phyloP scores from a whole-genome alignment of 2,113 vertebrate species.

The Pygoscelis antarcticus region DNA sequence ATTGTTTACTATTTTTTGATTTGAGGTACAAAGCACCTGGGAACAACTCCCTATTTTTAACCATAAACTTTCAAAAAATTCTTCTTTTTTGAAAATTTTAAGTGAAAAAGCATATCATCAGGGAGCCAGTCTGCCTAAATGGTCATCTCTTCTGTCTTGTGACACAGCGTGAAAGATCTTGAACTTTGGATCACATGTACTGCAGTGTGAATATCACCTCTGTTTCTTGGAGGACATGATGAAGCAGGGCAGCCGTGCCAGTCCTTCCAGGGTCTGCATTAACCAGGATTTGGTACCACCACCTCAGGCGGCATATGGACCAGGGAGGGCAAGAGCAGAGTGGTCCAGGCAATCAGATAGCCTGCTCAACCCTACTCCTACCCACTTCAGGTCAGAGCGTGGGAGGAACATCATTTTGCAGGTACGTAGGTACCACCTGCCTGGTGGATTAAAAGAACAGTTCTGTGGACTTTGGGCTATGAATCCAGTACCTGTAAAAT shows the following conservation, averaged over 20 bases:
- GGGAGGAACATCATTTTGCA: not conserved
- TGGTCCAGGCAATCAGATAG: not conserved
- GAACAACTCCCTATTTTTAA: not conserved
- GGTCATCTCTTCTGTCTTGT: not conserved
- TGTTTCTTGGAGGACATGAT: not conserved
- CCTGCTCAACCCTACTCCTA: not conserved
- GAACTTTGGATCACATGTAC: not conserved
- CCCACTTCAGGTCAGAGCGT: not conserved
- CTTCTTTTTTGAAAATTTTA: not conserved
- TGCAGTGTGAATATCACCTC: too few relatives aligned
- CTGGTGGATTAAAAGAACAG: not conserved
- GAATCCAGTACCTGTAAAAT: not conserved
- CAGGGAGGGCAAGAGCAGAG: not conserved
- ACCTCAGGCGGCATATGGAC: rapidly evolving
- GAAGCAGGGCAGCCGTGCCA: not conserved
- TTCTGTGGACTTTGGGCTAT: not conserved
- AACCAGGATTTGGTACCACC: not conserved
- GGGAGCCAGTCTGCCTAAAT: not conserved
- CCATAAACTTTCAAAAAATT: not conserved
- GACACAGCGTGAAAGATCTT: not conserved
- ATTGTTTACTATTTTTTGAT: not conserved
- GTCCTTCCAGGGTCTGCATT: not conserved
- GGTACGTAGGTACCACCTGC: not conserved
- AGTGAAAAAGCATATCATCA: not conserved
- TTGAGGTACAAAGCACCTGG: not conserved